These are phyloP conservation scores for Oscheius myriophilus DNA, from an alignment of 2,888 invertebrate species.

Conservation along the genomic window DNA sequence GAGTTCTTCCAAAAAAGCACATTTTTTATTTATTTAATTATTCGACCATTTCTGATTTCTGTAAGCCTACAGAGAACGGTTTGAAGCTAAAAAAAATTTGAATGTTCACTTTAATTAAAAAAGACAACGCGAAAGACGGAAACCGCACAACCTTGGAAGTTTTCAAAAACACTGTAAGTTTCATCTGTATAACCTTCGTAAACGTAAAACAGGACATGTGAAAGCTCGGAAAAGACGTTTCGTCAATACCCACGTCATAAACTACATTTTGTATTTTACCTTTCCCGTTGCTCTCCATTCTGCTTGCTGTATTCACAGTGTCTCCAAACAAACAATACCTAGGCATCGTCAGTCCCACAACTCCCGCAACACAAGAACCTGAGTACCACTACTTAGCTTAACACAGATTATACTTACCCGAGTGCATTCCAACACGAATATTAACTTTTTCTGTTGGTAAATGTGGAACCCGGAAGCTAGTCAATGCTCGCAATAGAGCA, in stretches of 20 bases:
- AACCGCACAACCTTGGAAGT: too few species aligned
- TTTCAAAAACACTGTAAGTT: too few species aligned
- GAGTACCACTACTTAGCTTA: too few species aligned
- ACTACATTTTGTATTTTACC: too few species aligned
- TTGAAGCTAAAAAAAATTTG: neutral
- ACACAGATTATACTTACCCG: too few species aligned
- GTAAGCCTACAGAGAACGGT: neutral
- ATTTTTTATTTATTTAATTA: too few species aligned
- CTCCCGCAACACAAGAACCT: conserved; percentile 60
- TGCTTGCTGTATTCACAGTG: conserved; percentile 59
- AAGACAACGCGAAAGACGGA: too few species aligned
- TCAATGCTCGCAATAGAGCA: conserved; percentile 39
- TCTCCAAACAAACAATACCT: conserved; percentile 62
- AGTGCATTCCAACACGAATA: conserved; percentile 57
- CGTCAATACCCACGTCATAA: too few species aligned
- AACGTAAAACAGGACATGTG: too few species aligned
- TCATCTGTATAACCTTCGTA: too few species aligned
- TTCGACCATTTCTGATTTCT: neutral
- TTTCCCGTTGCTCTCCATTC: conserved; percentile 49
- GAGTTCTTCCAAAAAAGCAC: too few species aligned
- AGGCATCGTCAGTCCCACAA: conserved; percentile 61
- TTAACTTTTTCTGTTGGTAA: conserved; percentile 60
- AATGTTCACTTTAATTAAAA: conserved; percentile 1
- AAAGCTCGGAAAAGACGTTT: too few species aligned
- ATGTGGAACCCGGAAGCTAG: conserved; percentile 60